phyloP scores from a whole-genome alignment of 37 sponge, comb jelly and placozoan species.

The Beroe forskalii region DNA sequence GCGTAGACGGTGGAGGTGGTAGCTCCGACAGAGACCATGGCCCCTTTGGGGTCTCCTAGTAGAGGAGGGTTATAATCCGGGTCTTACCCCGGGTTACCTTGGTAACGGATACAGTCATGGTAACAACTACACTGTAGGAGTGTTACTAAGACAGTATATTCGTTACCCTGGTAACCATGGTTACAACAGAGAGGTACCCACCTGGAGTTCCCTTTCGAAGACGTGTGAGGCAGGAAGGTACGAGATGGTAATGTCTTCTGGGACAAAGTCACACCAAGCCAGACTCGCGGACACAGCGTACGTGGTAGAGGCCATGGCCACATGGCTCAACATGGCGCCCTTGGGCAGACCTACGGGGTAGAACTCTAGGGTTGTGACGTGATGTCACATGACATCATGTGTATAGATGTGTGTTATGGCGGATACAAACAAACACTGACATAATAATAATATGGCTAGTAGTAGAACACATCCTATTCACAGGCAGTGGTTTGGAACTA shows the following conservation, averaged over 20 bases:
- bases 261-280: not conserved
- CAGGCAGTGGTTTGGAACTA: too few species aligned
- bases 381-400: not conserved
- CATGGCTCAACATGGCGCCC: slow-evolving; percentile 65
- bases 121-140: too few species aligned
- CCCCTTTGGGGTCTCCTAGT: slow-evolving; percentile 39
- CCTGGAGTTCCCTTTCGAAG: slow-evolving; percentile 61
- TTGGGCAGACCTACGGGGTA: slow-evolving; percentile 73
- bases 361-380: not conserved
- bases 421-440: not conserved
- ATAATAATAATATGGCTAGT: too few species aligned
- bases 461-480: too few species aligned
- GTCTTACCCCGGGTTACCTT: too few species aligned
- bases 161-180: not conserved
- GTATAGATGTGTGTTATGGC: not conserved
- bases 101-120: not conserved
- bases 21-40: not conserved
- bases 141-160: too few species aligned
- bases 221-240: slow-evolving; percentile 65
- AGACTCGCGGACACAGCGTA: slow-evolving; percentile 16
- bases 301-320: not conserved
- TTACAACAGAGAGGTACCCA: not conserved
- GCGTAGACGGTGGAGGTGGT: slow-evolving; percentile 21
- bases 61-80: too few species aligned
- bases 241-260: slow-evolving; percentile 60